phyloP scores from a whole-genome alignment of 2,113 vertebrate genomes.

The Indicator indicator region DNA sequence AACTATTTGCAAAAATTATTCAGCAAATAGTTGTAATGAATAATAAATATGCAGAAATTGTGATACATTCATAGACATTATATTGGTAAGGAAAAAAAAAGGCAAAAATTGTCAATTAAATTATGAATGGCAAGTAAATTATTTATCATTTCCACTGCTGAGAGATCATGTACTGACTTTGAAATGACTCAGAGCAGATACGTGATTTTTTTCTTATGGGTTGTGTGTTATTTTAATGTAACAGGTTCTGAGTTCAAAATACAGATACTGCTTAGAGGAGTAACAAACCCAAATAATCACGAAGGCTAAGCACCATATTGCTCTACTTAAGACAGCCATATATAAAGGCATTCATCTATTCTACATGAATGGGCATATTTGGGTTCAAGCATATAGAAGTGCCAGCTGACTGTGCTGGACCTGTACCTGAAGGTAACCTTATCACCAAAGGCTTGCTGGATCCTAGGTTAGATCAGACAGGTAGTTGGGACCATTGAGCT shows the following conservation, averaged over 20 bases:
- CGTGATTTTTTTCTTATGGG: background rate
- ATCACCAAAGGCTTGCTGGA: background rate
- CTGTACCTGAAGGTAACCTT: background rate
- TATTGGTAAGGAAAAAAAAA: conserved; percentile 23
- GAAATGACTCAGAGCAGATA: background rate
- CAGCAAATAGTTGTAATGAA: conserved; percentile 52
- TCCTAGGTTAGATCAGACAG: background rate
- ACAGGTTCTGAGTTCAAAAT: background rate
- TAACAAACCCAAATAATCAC: background rate
- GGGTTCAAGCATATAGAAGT: background rate
- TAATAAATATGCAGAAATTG: conserved; percentile 54
- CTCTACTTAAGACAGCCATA: background rate
- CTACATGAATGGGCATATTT: background rate
- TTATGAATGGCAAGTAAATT: conserved; percentile 53
- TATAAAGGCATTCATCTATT: background rate
- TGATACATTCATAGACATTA: conserved; percentile 20
- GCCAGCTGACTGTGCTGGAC: background rate
- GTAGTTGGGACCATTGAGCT: background rate
- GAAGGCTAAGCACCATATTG: background rate
- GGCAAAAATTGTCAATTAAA: conserved; percentile 11
- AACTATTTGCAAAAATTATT: conserved; percentile 43
- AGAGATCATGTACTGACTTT: background rate
- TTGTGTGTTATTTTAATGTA: background rate
- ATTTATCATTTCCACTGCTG: conserved; percentile 24
- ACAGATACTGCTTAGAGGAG: background rate